Evolutionary conservation across 2,888 invertebrate species (phyloP).

Genomic region (Hemaris fuciformis): DNA sequence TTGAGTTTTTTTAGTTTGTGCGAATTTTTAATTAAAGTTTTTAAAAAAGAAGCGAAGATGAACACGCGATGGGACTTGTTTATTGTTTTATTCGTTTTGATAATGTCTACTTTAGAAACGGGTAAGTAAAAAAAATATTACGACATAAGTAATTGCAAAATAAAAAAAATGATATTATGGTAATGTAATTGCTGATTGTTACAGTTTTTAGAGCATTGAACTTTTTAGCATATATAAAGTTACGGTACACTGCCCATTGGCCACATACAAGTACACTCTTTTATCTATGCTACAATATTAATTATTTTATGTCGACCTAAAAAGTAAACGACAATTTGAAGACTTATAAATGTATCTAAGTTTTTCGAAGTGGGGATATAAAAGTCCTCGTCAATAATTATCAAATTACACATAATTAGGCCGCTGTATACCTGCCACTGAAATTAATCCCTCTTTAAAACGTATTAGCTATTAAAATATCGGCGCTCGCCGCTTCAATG

Average conservation of each 20-base stretch:
- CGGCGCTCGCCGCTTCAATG: neutral
- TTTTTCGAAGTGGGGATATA: neutral
- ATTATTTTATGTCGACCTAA: no score
- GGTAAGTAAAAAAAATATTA: slow-evolving; percentile 49
- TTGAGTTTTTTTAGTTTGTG: slow-evolving; percentile 21
- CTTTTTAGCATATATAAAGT: neutral
- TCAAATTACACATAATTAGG: slow-evolving; percentile 5
- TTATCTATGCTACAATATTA: neutral
- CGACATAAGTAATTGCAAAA: neutral
- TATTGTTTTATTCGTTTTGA: slow-evolving; percentile 53
- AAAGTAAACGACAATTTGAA: no score
- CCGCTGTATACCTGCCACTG: neutral
- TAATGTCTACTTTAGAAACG: slow-evolving; percentile 44
- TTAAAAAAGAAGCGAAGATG: slow-evolving; percentile 51
- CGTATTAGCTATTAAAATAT: neutral
- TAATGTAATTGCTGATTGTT: neutral
- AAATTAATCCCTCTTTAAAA: neutral
- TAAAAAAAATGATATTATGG: neutral
- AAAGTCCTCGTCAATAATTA: neutral
- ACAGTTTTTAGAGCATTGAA: slow-evolving; percentile 5
- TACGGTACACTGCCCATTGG: neutral
- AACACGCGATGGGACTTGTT: slow-evolving; percentile 54
- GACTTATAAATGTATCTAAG: no score
- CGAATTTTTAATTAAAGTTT: slow-evolving; percentile 46
- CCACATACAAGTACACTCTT: neutral